phyloP scores from a whole-genome alignment of 2,113 vertebrate species.

The Coreoperca whiteheadi region DNA sequence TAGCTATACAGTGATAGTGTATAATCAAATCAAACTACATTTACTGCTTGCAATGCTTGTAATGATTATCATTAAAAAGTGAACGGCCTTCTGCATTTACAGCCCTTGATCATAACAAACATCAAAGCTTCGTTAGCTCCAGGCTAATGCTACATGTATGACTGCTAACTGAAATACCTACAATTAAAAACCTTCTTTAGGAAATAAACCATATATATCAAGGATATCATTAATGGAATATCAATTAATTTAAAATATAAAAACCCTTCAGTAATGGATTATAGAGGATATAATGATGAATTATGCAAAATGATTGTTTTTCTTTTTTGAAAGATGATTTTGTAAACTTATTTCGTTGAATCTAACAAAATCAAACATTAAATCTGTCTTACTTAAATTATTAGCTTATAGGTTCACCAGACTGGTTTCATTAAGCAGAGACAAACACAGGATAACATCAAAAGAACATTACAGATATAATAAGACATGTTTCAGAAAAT shows the following conservation, averaged over 20 bases:
- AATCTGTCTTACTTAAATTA: not conserved
- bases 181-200: too few relatives aligned
- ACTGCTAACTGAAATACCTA: too few relatives aligned
- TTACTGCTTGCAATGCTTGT: not conserved
- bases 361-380: not conserved
- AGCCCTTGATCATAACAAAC: not conserved
- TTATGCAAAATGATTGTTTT: too few relatives aligned
- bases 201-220: too few relatives aligned
- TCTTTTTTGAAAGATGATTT: too few relatives aligned
- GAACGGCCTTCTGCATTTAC: not conserved
- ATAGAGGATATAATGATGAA: too few relatives aligned
- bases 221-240: too few relatives aligned
- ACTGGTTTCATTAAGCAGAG: too few relatives aligned
- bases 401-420: too few relatives aligned
- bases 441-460: not conserved
- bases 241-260: too few relatives aligned
- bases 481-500: not conserved
- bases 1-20: not conserved
- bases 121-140: not conserved
- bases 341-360: not conserved
- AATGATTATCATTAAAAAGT: not conserved
- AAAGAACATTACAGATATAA: not conserved
- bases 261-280: too few relatives aligned
- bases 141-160: not conserved
- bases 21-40: not conserved